Evolutionary conservation across 2,888 invertebrate genomes (phyloP), one percentile per base, ranked within the genome.

Genomic region (Scaptomyza cyrtandrae): DNA sequence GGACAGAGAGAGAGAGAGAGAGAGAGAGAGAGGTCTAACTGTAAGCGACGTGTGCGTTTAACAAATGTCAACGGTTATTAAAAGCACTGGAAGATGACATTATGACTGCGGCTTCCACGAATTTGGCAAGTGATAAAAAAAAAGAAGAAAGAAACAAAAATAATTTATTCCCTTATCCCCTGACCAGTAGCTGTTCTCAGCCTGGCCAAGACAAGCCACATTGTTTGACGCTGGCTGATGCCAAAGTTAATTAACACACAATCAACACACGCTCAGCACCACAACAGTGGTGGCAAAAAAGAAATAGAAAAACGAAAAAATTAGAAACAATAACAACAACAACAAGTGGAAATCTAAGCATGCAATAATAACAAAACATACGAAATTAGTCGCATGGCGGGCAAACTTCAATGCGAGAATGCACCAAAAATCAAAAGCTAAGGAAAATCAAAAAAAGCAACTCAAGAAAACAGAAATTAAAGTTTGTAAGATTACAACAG

Each of bases 211-310:
- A 59, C 64, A 11, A 68, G 66, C n/a, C 74, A 71, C 68, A 71
- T 69, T 79, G 79, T 68, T 61, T 68, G 61, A 27, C 53, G 43
- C 63, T 62, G 65, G 55, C 75, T 69, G 74, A 78, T 74, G 69
- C 70, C 73, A 65, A 73, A 85, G 87, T 85, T 86, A 86, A 86
- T 86, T 86, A 86, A 87, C 85, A 86, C 87, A 86, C 85, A 86
- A 86, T 86, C 82, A 59, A 62, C 64, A 71, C 71, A 71, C 76
- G 45, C 50, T 6, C 33, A 41, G 48, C 54, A 39, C 39, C 37
- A 7, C 39, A 44, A 41, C 48, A 31, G 45, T 53, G 39, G 45
- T 53, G 53, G 54, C 48, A 56, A 59, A 55, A 68, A 71, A 60
- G 13, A 69, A 69, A 75, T 58, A 67, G 49, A 57, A 77, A 73